Evolutionary conservation across 2,113 vertebrate genomes (phyloP), one percentile per base, ranked within the genome.

Genomic region (Podarcis cretensis): DNA sequence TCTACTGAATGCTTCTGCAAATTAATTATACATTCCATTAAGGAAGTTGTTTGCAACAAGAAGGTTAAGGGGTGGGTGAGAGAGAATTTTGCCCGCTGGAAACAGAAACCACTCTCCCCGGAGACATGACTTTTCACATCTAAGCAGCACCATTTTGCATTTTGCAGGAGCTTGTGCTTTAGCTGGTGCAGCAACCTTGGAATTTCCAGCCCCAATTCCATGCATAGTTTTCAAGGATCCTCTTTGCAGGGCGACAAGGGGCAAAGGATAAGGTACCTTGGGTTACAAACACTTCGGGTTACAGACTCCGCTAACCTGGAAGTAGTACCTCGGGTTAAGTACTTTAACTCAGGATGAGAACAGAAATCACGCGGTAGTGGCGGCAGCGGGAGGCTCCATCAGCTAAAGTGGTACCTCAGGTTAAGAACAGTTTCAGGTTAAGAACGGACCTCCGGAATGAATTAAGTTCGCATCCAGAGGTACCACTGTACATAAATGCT

Each of bases 1-100:
- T 90, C 88, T 76, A 80, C 30, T 89, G 76, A 81, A 30, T 3
- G 78, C 3, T 1, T 18, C 48, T 86, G n/a, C 63, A 93, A 83
- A 91, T 86, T 40, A 91, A 87, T 90, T 81, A 81, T n/a, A 8
- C 35, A 54, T 89, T 30, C 32, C 71, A 14, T 9, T 32, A 87
- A 73, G 3, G 5, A 23, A 20, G 30, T 71, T 82, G 65, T 14
- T 35, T 9, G 0, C 0, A 1, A 54, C 48, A 71, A 23, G 76
- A 30, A 79, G 0, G 0, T 4, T 76, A 68, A 16, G 88, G 40
- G 12, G 35, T 35, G 59, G 13, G 13, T 20, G 59, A 3, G 18
- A 63, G 7, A 23, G 30, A 3, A 68, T 78, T 80, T 71, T 80
- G 20, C 76, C 66, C 35, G 1, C 30, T 48, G 59, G 40, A 86